A percentile compares a stretch with the other conserved stretches of the same genome.
Evolutionary conservation across 2,113 vertebrate species (phyloP).

Genomic region (Procapra przewalskii): DNA sequence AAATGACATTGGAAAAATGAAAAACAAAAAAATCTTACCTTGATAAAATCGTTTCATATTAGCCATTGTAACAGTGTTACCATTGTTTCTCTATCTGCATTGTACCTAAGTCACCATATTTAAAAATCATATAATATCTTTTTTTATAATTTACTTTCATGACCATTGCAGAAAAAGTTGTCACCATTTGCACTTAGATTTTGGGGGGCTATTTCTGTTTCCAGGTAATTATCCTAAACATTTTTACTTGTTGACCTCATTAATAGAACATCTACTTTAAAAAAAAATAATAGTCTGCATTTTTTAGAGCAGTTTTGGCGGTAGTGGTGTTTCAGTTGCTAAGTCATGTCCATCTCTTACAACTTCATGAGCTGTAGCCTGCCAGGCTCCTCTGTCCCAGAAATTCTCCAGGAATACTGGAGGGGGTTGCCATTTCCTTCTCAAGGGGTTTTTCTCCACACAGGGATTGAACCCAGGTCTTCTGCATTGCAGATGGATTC

Average conservation of each 20-base stretch:
- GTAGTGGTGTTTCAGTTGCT: background rate
- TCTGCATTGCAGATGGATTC: background rate
- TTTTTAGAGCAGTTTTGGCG: background rate
- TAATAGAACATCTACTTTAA: background rate
- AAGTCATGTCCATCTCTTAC: background rate
- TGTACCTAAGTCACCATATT: background rate
- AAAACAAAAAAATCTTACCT: background rate
- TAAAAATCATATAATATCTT: background rate
- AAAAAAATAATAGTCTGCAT: background rate
- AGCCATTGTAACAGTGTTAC: background rate
- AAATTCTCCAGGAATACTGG: background rate
- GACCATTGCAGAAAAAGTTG: background rate
- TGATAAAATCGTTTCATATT: background rate
- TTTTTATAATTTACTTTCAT: slow-evolving; percentile 3
- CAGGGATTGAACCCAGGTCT: background rate
- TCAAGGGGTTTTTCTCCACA: background rate
- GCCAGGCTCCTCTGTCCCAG: background rate
- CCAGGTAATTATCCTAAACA: background rate
- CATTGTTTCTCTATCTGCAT: background rate
- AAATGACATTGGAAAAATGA: background rate
- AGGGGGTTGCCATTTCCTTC: background rate
- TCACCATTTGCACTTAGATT: background rate
- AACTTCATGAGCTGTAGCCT: background rate
- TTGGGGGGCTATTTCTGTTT: background rate
- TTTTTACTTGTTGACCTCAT: background rate